Percentiles rank a stretch among this genome's conserved stretches.
These are phyloP conservation scores for Channa striata DNA, from an alignment of 2,797 vertebrate species.

Conservation along the genomic window DNA sequence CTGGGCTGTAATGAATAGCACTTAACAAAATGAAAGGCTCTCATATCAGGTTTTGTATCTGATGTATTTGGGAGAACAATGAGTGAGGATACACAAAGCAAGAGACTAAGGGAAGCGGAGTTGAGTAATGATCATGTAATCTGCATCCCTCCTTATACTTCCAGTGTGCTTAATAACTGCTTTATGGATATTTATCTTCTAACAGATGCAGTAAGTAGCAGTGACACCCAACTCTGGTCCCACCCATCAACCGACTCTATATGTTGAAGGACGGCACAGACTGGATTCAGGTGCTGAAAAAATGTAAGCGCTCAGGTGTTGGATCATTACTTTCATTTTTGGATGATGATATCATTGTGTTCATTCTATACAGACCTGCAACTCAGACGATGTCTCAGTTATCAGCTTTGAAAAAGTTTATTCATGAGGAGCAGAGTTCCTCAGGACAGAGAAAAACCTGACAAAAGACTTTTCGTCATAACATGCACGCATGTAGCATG, in stretches of 20 bases:
- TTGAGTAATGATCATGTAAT: constrained; percentile 75
- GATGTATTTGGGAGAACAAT: constrained; percentile 76
- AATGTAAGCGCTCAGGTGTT: constrained; percentile 54
- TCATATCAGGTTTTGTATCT: constrained; percentile 74
- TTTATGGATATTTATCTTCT: constrained; percentile 63
- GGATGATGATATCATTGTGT: constrained; percentile 59
- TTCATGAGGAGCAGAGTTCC: constrained; percentile 44
- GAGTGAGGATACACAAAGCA: constrained; percentile 70
- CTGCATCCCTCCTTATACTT: constrained; percentile 60
- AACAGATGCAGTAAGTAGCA: constrained; percentile 46
- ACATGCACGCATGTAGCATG: no score
- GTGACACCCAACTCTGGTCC: constrained; percentile 61
- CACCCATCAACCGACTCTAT: constrained; percentile 57
- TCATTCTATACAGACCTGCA: constrained; percentile 41
- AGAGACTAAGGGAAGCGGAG: constrained; percentile 51
- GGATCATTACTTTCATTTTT: constrained; percentile 64
- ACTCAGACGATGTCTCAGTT: constrained; percentile 59
- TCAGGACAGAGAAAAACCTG: not conserved
- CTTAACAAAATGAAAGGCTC: constrained; percentile 73
- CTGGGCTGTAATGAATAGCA: constrained; percentile 74
- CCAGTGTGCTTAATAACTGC: constrained; percentile 49
- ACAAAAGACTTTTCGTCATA: constrained; percentile 16
- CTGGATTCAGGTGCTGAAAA: constrained; percentile 43
- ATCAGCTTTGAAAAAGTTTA: constrained; percentile 55
- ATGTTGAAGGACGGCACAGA: constrained; percentile 50